Evolutionary conservation across 35 echinoderm and acorn worm species (phyloP).

Genomic region (Stichopus chloronotus): DNA sequence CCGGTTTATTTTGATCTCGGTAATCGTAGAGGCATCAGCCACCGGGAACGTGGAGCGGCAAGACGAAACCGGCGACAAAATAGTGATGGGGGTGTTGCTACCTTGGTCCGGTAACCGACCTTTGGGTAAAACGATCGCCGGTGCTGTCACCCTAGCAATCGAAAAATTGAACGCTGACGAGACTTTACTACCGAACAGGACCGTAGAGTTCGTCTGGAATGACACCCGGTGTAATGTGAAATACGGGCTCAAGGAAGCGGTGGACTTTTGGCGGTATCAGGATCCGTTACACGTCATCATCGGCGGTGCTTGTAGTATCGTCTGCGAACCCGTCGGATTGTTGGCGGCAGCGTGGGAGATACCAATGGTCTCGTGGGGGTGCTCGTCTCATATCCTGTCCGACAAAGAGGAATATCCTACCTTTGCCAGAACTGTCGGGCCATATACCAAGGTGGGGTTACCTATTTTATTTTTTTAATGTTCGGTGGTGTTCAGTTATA

Average conservation of each 20-base stretch:
- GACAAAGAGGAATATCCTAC: slow-evolving; percentile 69
- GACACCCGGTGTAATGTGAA: slow-evolving; percentile 72
- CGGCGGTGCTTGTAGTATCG: slow-evolving; percentile 71
- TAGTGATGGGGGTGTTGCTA: slow-evolving; percentile 62
- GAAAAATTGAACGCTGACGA: slow-evolving; percentile 62
- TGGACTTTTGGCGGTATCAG: slow-evolving; percentile 55
- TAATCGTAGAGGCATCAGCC: too few relatives aligned
- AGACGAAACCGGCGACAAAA: slow-evolving; percentile 7
- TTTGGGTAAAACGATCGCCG: slow-evolving; percentile 58
- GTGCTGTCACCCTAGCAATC: slow-evolving; percentile 64
- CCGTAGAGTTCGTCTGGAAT: slow-evolving; percentile 65
- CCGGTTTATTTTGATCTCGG: too few relatives aligned
- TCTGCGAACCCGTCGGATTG: slow-evolving; percentile 75
- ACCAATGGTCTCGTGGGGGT: slow-evolving; percentile 81
- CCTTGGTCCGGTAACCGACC: slow-evolving; percentile 65
- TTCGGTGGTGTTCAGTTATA: too few relatives aligned
- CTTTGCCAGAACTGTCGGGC: slow-evolving; percentile 75
- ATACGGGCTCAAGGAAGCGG: slow-evolving; percentile 51
- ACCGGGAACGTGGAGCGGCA: not conserved
- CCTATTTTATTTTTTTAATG: not conserved
- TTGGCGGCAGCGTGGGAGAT: slow-evolving; percentile 68
- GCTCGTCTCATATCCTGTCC: slow-evolving; percentile 53
- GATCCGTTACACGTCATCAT: slow-evolving; percentile 64
- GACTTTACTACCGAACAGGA: slow-evolving; percentile 48
- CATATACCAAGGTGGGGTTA: slow-evolving; percentile 53